Conservation (phyloP, 2,888 invertebrate genomes). For the Rotaria magnacalcarata region DNA sequence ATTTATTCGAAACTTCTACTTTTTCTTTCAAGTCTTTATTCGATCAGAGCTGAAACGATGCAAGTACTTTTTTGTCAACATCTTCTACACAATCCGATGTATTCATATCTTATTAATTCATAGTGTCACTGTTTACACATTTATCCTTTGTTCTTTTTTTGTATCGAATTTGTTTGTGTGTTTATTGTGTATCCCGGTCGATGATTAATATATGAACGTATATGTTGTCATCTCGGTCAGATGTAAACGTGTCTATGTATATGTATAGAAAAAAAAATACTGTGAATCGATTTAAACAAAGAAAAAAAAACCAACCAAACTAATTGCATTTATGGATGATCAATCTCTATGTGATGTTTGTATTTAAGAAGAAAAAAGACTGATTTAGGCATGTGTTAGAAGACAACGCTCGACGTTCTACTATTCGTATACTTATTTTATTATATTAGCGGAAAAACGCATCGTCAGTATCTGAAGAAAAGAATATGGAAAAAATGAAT, state of each 20-base stretch:
- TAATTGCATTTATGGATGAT: not conserved
- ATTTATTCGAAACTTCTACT: constrained; percentile 26
- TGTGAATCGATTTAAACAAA: not conserved
- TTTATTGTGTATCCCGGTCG: not conserved
- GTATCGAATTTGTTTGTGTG: not conserved
- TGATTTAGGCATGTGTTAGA: too few relatives aligned
- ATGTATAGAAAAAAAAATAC: not conserved
- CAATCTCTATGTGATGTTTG: too few relatives aligned
- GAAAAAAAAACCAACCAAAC: not conserved
- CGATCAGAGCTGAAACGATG: constrained; percentile 26
- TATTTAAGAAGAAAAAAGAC: too few relatives aligned
- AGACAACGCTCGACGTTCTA: too few relatives aligned
- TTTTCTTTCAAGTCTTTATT: constrained; percentile 23
- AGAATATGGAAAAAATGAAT: too few relatives aligned
- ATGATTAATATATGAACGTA: not conserved
- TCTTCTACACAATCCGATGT: constrained; percentile 32
- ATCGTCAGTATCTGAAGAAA: too few relatives aligned
- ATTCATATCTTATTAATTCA: constrained; percentile 18
- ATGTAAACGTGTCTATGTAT: not conserved
- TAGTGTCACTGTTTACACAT: not conserved
- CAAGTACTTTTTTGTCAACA: constrained; percentile 33
- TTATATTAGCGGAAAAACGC: too few relatives aligned
- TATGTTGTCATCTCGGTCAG: not conserved
- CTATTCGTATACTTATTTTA: too few relatives aligned
- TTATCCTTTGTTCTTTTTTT: not conserved